These are phyloP conservation scores for Campopleginae sp. DNA, from an alignment of 2,888 invertebrate genomes.

Conservation along the genomic window DNA sequence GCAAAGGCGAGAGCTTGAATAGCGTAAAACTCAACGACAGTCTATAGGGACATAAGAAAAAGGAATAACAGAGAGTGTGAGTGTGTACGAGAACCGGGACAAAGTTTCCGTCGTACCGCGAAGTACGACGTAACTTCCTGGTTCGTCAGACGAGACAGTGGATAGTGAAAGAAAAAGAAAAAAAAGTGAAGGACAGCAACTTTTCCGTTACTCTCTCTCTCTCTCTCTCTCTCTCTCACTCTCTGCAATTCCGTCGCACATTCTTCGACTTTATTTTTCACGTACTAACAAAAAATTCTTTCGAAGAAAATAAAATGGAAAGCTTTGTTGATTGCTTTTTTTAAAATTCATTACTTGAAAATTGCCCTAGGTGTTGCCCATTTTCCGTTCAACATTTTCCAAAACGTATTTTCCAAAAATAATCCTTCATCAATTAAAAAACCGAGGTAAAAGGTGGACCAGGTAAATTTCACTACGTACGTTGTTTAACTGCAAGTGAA, in stretches of 20 bases:
- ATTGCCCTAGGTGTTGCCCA: not conserved
- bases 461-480: no score
- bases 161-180: not conserved
- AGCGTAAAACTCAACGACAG: constrained; percentile 45
- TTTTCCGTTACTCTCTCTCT: constrained; percentile 32
- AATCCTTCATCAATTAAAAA: not conserved
- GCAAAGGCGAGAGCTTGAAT: constrained; percentile 4
- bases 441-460: not conserved
- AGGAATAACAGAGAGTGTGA: constrained; percentile 28
- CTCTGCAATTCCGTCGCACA: constrained; percentile 34
- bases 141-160: constrained; percentile 52
- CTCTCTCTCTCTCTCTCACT: no score
- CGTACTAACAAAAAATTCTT: not conserved
- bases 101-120: constrained; percentile 58
- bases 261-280: constrained; percentile 48
- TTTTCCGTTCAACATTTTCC: not conserved
- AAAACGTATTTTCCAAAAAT: not conserved
- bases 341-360: not conserved
- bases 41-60: constrained; percentile 51
- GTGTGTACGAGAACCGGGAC: constrained; percentile 40
- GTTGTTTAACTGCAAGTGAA: not conserved
- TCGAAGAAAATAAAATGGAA: constrained; percentile 7
- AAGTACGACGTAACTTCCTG: constrained; percentile 60
- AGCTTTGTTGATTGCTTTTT: not conserved
- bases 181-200: constrained; percentile 9